Conservation (phyloP, 2,888 invertebrate species). For the Tholera decimalis region DNA sequence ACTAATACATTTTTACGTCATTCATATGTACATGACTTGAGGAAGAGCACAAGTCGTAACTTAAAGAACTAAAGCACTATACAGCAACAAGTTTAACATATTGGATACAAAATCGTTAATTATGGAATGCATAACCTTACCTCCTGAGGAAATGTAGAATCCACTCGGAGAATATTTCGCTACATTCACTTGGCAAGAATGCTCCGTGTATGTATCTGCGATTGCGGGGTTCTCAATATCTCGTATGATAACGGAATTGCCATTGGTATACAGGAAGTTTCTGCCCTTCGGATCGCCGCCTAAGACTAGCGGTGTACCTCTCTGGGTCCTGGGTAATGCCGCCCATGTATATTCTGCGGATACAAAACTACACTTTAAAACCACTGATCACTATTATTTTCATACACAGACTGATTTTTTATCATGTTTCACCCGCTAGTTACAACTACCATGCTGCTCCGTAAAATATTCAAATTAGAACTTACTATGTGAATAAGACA, state of each 20-base stretch:
- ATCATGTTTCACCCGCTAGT: constrained; percentile 60
- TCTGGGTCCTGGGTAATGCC: constrained; percentile 97
- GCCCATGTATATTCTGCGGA: constrained; percentile 96
- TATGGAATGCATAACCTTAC: constrained; percentile 88
- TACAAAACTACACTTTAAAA: constrained; percentile 67
- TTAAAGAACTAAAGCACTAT: constrained; percentile 1
- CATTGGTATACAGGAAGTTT: constrained; percentile 99
- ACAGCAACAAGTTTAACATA: constrained; percentile 48
- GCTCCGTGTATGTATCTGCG: constrained; percentile 99
- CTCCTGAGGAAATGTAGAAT: constrained; percentile 99
- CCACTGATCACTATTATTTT: constrained; percentile 58
- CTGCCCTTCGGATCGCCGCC: constrained; percentile 99
- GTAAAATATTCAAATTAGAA: constrained; percentile 67
- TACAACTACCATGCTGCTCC: constrained; percentile 70
- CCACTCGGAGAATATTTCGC: constrained; percentile 99
- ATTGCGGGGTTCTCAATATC: constrained; percentile 99
- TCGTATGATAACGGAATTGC: constrained; percentile 99
- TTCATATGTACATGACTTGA: constrained; percentile 15
- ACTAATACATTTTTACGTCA: constrained; percentile 36
- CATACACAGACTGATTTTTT: constrained; percentile 61
- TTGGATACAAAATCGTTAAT: constrained; percentile 13
- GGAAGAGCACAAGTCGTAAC: constrained; percentile 4
- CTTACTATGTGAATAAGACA: constrained; percentile 90
- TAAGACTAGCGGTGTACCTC: constrained; percentile 98
- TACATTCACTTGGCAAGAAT: constrained; percentile 98